A percentile compares a stretch with the other conserved stretches of the same genome.
These are phyloP conservation scores for Loxodonta africana DNA, from an alignment of 2,113 vertebrate genomes.

Conservation along the genomic window DNA sequence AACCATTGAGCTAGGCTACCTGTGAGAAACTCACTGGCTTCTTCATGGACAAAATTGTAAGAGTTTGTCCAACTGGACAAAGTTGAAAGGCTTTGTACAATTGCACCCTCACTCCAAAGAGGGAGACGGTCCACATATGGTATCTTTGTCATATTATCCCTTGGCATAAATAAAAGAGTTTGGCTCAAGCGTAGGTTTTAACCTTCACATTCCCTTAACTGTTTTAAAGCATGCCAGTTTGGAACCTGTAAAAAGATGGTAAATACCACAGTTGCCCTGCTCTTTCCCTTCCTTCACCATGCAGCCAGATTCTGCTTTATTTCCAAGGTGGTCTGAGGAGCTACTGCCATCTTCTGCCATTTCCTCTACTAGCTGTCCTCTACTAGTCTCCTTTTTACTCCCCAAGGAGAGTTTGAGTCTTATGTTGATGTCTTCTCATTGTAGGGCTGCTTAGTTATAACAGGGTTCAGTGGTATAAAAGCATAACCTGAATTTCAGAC, in stretches of 20 bases:
- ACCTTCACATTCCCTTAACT: background rate
- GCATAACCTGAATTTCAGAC: background rate
- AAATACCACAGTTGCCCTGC: background rate
- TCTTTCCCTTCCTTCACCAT: background rate
- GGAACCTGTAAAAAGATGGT: background rate
- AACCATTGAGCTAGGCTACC: background rate
- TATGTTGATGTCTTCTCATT: background rate
- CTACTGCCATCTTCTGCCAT: background rate
- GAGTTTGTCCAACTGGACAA: background rate
- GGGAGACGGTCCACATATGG: background rate
- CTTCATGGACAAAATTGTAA: background rate
- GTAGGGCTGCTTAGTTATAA: background rate
- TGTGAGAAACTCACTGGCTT: background rate
- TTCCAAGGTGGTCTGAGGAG: background rate
- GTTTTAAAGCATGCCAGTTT: background rate
- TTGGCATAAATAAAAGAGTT: slow-evolving; percentile 5
- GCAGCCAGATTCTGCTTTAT: background rate
- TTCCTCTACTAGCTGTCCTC: background rate
- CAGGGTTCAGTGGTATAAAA: slow-evolving; percentile 26
- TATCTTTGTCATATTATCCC: background rate
- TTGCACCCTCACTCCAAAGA: background rate
- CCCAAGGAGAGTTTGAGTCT: background rate
- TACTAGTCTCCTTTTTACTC: background rate
- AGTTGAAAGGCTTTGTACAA: background rate
- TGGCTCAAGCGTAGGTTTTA: background rate